Evolutionary conservation across 2,888 invertebrate genomes (phyloP).

Genomic region (Cataglyphis livida): DNA sequence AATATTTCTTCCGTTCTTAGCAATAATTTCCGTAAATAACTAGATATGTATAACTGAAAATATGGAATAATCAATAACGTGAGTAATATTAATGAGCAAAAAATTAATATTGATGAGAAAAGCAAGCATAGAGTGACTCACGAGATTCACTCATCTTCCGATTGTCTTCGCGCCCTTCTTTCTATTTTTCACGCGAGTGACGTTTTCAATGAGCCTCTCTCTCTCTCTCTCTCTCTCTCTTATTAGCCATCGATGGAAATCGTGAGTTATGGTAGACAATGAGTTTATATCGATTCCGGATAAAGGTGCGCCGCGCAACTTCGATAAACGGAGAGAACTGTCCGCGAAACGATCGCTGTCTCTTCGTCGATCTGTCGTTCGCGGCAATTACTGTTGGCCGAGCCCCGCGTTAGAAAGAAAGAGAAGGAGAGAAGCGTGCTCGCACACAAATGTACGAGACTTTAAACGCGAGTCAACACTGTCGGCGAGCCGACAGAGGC

Average conservation of each 20-base stretch:
- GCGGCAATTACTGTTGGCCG: slow-evolving; percentile 73
- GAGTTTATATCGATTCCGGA: slow-evolving; percentile 72
- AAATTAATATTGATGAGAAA: slow-evolving; percentile 39
- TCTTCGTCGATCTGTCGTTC: slow-evolving; percentile 62
- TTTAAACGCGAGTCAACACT: slow-evolving; percentile 69
- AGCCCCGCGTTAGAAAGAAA: slow-evolving; percentile 44
- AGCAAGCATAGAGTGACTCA: slow-evolving; percentile 38
- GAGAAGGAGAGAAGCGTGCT: slow-evolving; percentile 57
- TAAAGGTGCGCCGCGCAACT: slow-evolving; percentile 66
- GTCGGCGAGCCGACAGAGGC: slow-evolving; percentile 74
- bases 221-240: slow-evolving; percentile 22
- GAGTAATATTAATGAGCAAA: slow-evolving; percentile 8
- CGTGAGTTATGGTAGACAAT: slow-evolving; percentile 48
- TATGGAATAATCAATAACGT: slow-evolving; percentile 16
- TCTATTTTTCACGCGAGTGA: slow-evolving; percentile 36
- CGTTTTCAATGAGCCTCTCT: slow-evolving; percentile 37
- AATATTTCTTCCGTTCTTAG: neutral
- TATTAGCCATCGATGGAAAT: slow-evolving; percentile 37
- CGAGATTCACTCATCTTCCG: slow-evolving; percentile 31
- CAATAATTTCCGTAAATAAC: slow-evolving; percentile 3
- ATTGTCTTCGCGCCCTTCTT: slow-evolving; percentile 36
- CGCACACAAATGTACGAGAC: slow-evolving; percentile 57
- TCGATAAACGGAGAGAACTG: slow-evolving; percentile 62
- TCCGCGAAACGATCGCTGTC: slow-evolving; percentile 63
- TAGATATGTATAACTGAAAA: neutral